These are phyloP conservation scores for Potorous gilbertii DNA, from an alignment of 2,797 vertebrate species.

Conservation along the genomic window DNA sequence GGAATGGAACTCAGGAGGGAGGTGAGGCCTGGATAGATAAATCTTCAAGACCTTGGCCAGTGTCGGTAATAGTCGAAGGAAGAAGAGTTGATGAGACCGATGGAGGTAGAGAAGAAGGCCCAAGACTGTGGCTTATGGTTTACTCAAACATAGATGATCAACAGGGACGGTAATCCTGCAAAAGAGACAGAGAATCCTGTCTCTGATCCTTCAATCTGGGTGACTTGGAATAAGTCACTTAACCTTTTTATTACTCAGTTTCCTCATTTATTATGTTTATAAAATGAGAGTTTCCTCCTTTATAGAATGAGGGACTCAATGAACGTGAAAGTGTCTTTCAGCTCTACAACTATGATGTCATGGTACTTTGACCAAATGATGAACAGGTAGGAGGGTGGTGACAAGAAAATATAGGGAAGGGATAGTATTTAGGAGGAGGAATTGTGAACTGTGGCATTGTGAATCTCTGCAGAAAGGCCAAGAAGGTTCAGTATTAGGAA, in stretches of 20 bases:
- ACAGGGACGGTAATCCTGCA: not conserved
- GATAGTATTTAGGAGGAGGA: not conserved
- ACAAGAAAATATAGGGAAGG: not conserved
- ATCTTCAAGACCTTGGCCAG: too few species aligned
- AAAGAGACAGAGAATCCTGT: not conserved
- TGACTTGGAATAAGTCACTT: not conserved
- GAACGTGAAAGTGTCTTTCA: not conserved
- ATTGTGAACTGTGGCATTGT: not conserved
- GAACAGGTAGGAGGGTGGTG: not conserved
- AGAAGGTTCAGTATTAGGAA: not conserved
- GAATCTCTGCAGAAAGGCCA: not conserved
- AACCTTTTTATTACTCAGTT: not conserved
- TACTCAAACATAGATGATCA: not conserved
- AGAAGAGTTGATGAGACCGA: too few species aligned
- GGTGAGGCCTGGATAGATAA: too few species aligned
- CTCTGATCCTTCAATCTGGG: not conserved
- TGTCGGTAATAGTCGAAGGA: too few species aligned
- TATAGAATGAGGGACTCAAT: not conserved
- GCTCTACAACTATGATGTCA: not conserved
- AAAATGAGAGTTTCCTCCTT: too few species aligned
- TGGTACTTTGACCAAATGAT: not conserved
- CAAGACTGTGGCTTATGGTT: too few species aligned
- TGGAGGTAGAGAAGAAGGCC: too few species aligned
- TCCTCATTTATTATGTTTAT: not conserved
- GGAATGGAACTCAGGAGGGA: too few species aligned